Base-by-base conservation (phyloP, 1,140 invertebrate species). In the Microvelia longipes region DNA sequence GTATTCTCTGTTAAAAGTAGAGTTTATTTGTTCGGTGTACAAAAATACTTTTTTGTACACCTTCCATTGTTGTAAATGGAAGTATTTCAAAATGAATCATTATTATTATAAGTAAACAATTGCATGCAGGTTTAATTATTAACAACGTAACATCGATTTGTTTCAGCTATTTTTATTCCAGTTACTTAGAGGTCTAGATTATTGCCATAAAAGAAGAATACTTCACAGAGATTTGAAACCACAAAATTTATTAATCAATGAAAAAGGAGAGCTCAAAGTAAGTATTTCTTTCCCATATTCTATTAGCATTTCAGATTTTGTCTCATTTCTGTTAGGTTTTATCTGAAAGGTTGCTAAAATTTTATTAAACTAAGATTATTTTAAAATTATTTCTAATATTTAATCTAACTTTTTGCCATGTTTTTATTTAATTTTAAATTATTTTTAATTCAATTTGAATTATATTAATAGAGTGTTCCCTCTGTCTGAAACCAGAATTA, bases 151-250 rank as follows among this genome's bases (percentile, higher is more conserved):
- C n/a, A n/a, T n/a, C n/a, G n/a, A n/a, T 50, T 50, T 50, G 35
- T 73, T 94, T 71, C 88, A 93, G 78, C 83, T 98, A 73, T 96
- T 97, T 82, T 88, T 98, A 75, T 98, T 95, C 82, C 96, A 98
- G 86, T 82, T 98, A 69, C 83, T 98, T 71, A 85, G 96, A 73
- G 96, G 95, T 29, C 83, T 98, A 70, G 88, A 90, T 28, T 98
- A 95, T 80, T 97, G 94, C 82, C 96, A 98, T 83, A 81, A 86
- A 78, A 86, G 93, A 78, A 86, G 93, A 79, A 94, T 98, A 72
- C 84, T 98, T 74, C 95, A 98, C 81, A 88, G 93, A 77, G 92
- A 98, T 81, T 88, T 98, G 28, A 98, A 98, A 79, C 95, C 94
- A 24, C 94, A 98, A 80, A 98, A 98, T 81, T 83, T 97, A 71